Evolutionary conservation across 2,888 invertebrate species (phyloP), one percentile per base, ranked within the genome.

Genomic region (Mongoloraphidia duomilia): DNA sequence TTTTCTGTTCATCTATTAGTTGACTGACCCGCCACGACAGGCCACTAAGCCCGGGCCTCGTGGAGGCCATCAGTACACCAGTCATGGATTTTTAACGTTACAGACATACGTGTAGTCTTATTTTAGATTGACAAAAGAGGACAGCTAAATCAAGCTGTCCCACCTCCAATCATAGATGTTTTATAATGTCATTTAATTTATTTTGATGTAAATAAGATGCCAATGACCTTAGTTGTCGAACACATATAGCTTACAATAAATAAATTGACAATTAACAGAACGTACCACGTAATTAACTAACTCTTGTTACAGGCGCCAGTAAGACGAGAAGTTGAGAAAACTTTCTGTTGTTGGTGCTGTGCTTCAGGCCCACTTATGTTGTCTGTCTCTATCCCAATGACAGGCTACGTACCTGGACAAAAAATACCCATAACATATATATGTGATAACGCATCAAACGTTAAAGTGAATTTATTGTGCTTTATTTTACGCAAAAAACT

Each of bases 341-440:
- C 78, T 1, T 82, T 87, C 59, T 84, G 88, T 57, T 88, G 86
- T 60, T 78, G 82, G 54, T 88, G 86, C 59, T 88, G 87, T 61
- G 76, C 76, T 8, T 82, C 84, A 0, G 79, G 82, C 0, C 84
- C 86, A 0, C 63, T 89, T 36, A 73, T 77, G 2, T 73, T 86
- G 38, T 77, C 80, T 52, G 76, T 82, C 0, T 72, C 73, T 51
- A 66, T 86, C 10, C 84, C 87, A 0, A 81, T 82, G 35, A 76
- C 79, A 2, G 86, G 85, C 2, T 86, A 77, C 63, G 83, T 83
- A 40, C 79, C 83, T 1, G 84, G 84, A 0, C 84, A 85, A 66
- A 66, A 72, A 41, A 79, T 86, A 59, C 80, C 82, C 0, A 67
- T 84, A 9, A 72, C 74, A 36, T 71, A 84, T 44, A 80, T 82